Conservation (phyloP, 2,888 invertebrate species). For the Epistrophella euchroma region DNA sequence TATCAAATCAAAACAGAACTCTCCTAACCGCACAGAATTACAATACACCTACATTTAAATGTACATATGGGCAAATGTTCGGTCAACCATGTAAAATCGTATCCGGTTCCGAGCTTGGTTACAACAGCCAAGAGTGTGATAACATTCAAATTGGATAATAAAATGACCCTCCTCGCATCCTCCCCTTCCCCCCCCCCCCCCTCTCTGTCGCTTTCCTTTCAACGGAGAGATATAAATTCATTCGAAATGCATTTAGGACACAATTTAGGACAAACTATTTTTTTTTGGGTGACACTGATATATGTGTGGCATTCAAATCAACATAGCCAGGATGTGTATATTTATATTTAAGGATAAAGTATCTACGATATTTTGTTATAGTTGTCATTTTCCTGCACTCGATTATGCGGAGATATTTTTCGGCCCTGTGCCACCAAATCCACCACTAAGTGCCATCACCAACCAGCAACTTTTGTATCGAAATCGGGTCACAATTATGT, state of each 20-base stretch:
- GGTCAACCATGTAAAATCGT: constrained; percentile 61
- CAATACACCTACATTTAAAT: too few relatives aligned
- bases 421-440: constrained; percentile 38
- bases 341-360: constrained; percentile 34
- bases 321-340: constrained; percentile 3
- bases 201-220: background rate
- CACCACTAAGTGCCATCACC: constrained; percentile 16
- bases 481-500: constrained; percentile 46
- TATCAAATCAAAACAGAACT: constrained; percentile 4
- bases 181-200: background rate
- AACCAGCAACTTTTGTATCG: background rate
- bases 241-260: constrained; percentile 33
- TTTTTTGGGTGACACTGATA: constrained; percentile 42
- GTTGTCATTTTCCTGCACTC: constrained; percentile 9
- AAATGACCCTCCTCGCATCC: constrained; percentile 23
- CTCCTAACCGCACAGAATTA: constrained; percentile 22
- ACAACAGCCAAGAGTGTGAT: constrained; percentile 47
- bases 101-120: constrained; percentile 58
- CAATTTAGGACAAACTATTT: constrained; percentile 22
- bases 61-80: constrained; percentile 53
- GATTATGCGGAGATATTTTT: constrained; percentile 69
- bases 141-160: constrained; percentile 44
- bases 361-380: constrained; percentile 47
- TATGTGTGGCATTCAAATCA: constrained; percentile 30
- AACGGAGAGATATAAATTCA: constrained; percentile 27